phyloP scores from a whole-genome alignment of 2,113 vertebrate species.

The Mystacornis crossleyi region DNA sequence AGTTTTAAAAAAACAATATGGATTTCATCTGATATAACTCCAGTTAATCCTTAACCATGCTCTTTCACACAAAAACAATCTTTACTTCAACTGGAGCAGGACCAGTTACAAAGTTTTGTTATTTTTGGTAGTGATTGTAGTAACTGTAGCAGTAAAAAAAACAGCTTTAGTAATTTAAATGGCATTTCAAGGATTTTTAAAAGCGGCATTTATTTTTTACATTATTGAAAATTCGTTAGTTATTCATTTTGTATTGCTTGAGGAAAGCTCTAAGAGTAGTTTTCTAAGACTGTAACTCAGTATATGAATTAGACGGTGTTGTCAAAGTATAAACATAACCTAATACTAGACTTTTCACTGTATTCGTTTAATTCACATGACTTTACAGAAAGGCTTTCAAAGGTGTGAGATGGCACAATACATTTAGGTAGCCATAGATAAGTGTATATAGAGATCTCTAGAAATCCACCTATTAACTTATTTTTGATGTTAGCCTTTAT shows the following conservation, averaged over 20 bases:
- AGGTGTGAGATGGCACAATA: neutral
- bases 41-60: neutral
- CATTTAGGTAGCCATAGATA: neutral
- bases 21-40: neutral
- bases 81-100: neutral
- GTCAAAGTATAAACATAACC: neutral
- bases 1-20: neutral
- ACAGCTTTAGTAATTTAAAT: neutral
- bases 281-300: neutral
- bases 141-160: neutral
- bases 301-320: neutral
- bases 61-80: neutral
- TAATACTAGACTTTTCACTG: neutral
- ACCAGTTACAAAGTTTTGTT: neutral
- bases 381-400: neutral
- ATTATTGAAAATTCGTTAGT: neutral
- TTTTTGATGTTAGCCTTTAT: neutral
- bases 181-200: constrained; percentile 1
- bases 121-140: neutral
- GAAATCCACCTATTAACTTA: neutral
- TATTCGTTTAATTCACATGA: neutral
- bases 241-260: neutral
- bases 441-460: neutral
- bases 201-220: neutral
- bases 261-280: neutral